Evolutionary conservation across 2,113 vertebrate genomes (phyloP), one percentile per base, ranked within the genome.

Genomic region (Coptodon bakossiorum): DNA sequence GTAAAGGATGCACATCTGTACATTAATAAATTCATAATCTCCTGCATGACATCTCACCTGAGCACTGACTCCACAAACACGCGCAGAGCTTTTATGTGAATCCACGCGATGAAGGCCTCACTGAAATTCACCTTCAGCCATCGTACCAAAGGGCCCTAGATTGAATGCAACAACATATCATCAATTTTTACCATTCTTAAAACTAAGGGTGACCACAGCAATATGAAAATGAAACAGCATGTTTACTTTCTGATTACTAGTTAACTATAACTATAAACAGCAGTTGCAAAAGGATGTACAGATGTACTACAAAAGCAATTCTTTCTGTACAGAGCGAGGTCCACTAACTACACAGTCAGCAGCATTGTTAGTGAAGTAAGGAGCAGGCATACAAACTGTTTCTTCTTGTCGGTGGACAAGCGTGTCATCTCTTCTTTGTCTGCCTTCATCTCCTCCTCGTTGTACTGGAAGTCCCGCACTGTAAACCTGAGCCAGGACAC

Each of bases 41-140:
- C 27, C 9, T n/a, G 5, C 29, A 61, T 24, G 40, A 36, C 7
- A 5, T 45, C 56, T 93, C 57, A 99, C 98, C 99, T 98, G 94
- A 99, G 94, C 84, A 99, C 99, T 7, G 98, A 99, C 90, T 99
- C 98, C 87, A 99, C 98, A 94, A 99, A 99, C 89, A 99, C 98
- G 84, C 98, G 93, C 88, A 99, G 96, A 1, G 98, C 98, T 96
- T 99, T 99, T 89, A 99, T 98, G 85, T 99, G 99, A 95, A 99
- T 98, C 99, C 99, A 99, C 0, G 98, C 99, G 81, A 99, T 99
- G 95, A 99, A 99, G 36, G 98, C 99, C 96, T 99, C 99, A 59
- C 98, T 99, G 97, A 99, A 99, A 96, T 99, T 99, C 59, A 99
- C 99, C 96, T 99, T 99, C 93, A 99, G 97, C 99, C 99, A 99